Evolutionary conservation across 2,113 vertebrate species (phyloP).

Genomic region (Sylvilagus bachmani): DNA sequence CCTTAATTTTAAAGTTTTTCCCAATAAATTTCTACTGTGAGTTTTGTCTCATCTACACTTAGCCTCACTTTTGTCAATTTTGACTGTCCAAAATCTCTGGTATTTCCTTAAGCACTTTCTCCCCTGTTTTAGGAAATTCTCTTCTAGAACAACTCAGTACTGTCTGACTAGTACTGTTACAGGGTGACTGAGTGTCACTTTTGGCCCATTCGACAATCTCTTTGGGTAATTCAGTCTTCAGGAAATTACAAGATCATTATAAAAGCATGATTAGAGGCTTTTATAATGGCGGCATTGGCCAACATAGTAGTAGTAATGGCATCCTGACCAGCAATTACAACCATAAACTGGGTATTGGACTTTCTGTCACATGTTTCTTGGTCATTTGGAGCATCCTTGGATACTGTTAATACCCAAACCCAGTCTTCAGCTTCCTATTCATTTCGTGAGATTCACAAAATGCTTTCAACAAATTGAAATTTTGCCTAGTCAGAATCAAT

Average conservation of each 20-base stretch:
- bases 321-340: background rate
- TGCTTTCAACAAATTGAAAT: background rate
- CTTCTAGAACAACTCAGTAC: background rate
- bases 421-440: background rate
- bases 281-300: background rate
- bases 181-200: background rate
- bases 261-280: too few species aligned
- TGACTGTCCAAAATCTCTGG: background rate
- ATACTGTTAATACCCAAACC: background rate
- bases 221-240: background rate
- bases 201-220: background rate
- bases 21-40: slow-evolving; percentile 3
- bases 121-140: background rate
- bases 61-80: background rate
- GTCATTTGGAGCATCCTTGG: background rate
- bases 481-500: background rate
- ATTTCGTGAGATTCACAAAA: background rate
- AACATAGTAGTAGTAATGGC: too few species aligned
- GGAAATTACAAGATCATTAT: background rate
- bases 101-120: background rate
- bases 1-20: background rate
- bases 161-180: too few species aligned
- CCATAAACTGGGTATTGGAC: background rate
- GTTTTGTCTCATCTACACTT: background rate
- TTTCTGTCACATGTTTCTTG: background rate